Base-by-base conservation (phyloP, 1,140 invertebrate genomes). In the Ceratosolen solmsi region DNA sequence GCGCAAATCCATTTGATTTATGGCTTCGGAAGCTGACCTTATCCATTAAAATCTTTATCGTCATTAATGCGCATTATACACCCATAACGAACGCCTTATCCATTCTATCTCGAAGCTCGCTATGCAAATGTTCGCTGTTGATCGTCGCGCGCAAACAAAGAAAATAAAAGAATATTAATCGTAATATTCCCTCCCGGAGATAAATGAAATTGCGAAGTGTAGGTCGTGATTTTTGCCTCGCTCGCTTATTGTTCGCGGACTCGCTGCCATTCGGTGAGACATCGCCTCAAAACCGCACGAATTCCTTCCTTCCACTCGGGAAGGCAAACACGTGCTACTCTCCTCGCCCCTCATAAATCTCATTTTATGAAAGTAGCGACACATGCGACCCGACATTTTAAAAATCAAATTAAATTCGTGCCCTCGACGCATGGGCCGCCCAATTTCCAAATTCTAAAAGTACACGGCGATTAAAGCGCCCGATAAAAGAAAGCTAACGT, bases 401-500 rank as follows among this genome's bases (percentile, higher is more conserved):
- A 33, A 56, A 79, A 79, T 71, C 77, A 79, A 79, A 79, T 79
- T 79, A 71, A 71, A 58, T 54, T 71, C 63, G 22, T 15, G 11
- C 30, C 5, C 56, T 11, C 15, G 20, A 25, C 58, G 25, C 38
- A 22, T 2, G 58, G 0, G 8, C n/a, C 0, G 5, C 54, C n/a
- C 41, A 54, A 36, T 70, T 41, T 41, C 33, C 4, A 17, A 72
- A 86, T 85, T 83, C 76, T 83, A 86, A 84, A 86, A 86, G 85
- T 85, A 85, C 84, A 83, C 85, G 78, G 58, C 65, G 76, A 82
- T 80, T 51, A 63, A 46, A 33, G 60, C 33, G 27, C 13, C 58
- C 74, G 78, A 85, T 82, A 86, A 83, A 84, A 87, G 84, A 82
- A 71, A 74, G 65, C 51, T 72, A 71, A 74, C 63, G 25, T 70